phyloP scores from a whole-genome alignment of 2,888 invertebrate species.

The Molorchus minor region DNA sequence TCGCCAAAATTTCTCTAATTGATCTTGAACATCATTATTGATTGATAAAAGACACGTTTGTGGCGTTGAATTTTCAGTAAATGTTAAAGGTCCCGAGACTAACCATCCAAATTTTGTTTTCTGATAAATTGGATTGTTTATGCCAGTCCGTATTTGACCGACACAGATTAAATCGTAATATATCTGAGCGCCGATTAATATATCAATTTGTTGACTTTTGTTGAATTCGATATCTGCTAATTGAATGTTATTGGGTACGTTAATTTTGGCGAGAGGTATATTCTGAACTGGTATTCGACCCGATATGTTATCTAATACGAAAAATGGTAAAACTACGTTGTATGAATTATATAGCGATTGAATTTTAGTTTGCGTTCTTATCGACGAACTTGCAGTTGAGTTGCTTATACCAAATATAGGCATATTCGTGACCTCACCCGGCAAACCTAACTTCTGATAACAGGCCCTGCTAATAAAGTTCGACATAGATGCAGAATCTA shows the following conservation, averaged over 20 bases:
- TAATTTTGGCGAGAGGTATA: background rate
- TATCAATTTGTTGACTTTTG: constrained; percentile 13
- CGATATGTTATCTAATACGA: constrained; percentile 22
- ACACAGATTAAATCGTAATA: constrained; percentile 21
- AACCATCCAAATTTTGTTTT: constrained; percentile 22
- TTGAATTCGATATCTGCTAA: constrained; percentile 1
- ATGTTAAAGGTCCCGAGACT: constrained; percentile 9
- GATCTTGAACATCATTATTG: background rate
- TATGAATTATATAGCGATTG: constrained; percentile 1
- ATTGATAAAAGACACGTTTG: background rate
- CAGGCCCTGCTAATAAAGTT: constrained; percentile 24
- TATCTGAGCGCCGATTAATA: constrained; percentile 16
- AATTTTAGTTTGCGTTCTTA: background rate
- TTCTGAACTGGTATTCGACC: constrained; percentile 3
- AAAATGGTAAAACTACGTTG: constrained; percentile 7
- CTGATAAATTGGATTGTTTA: constrained; percentile 12
- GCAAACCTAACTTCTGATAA: constrained; percentile 15
- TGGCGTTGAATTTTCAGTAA: background rate
- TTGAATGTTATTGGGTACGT: constrained; percentile 47
- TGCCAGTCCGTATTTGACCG: constrained; percentile 8
- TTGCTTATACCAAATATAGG: constrained; percentile 21
- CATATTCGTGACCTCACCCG: background rate
- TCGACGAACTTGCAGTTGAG: background rate
- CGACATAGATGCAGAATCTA: constrained; percentile 31
- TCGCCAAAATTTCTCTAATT: constrained; percentile 17